Conservation (phyloP, 2,888 invertebrate genomes). For the Glaucopsyche alexis region DNA sequence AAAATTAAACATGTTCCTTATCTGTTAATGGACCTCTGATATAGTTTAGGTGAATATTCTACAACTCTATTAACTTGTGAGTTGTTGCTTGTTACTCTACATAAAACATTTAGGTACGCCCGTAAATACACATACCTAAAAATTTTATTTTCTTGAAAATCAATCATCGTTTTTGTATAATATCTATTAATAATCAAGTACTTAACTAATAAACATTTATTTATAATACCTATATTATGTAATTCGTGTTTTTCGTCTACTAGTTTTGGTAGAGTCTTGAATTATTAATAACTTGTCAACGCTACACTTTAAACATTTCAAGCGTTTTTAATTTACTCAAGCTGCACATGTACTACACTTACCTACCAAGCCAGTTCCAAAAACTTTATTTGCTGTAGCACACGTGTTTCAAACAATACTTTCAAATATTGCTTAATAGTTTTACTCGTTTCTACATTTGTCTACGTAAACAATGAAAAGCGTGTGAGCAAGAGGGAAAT, state of each 20-base stretch:
- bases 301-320: neutral
- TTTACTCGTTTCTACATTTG: constrained; percentile 6
- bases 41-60: neutral
- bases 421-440: constrained; percentile 18
- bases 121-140: too few relatives aligned
- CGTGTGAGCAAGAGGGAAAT: constrained; percentile 48
- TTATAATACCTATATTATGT: neutral
- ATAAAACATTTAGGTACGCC: neutral
- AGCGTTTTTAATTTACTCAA: neutral
- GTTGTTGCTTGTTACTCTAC: neutral
- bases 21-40: neutral
- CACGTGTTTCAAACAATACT: constrained; percentile 25
- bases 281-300: neutral
- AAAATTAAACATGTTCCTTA: neutral
- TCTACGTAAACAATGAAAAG: constrained; percentile 63
- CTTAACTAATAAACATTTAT: too few relatives aligned
- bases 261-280: neutral
- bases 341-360: neutral
- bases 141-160: neutral
- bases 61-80: neutral
- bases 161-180: neutral
- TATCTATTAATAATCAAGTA: neutral
- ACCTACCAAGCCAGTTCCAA: neutral
- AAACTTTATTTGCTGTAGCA: neutral
- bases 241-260: neutral